These are phyloP conservation scores for Nicator chloris DNA, from an alignment of 2,113 vertebrate species.

Conservation along the genomic window DNA sequence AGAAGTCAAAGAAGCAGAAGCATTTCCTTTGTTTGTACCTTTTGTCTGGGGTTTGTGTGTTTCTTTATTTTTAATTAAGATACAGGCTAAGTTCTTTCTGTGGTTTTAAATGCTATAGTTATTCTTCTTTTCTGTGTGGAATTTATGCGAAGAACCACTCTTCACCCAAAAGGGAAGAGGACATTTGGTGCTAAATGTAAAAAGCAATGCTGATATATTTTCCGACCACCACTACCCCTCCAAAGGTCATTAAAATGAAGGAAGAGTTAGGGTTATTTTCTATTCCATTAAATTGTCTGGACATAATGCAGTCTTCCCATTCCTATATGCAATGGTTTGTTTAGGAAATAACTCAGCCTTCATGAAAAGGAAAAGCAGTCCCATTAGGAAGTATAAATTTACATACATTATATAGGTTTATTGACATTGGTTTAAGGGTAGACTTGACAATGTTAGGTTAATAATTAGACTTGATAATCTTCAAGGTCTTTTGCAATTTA, in stretches of 20 bases:
- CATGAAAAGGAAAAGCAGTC: neutral
- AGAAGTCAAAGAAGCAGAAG: neutral
- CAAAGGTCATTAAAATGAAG: neutral
- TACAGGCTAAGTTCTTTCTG: rapidly evolving
- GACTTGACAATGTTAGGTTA: neutral
- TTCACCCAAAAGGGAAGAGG: no score
- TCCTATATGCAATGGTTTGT: neutral
- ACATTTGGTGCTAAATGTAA: neutral
- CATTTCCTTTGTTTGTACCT: rapidly evolving
- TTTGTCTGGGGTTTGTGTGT: neutral
- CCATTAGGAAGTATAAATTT: neutral
- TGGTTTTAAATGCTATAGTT: neutral
- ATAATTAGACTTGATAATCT: neutral
- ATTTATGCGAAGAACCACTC: neutral
- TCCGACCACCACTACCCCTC: no score
- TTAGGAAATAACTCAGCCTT: neutral
- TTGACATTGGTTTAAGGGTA: neutral
- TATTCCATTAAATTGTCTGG: neutral
- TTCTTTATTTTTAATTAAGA: neutral
- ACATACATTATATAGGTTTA: neutral
- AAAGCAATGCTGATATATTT: neutral
- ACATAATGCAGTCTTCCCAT: neutral
- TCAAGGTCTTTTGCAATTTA: neutral
- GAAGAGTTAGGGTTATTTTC: neutral
- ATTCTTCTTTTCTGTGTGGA: neutral